Percentiles rank a stretch among this genome's conserved stretches.
phyloP scores from a whole-genome alignment of 2,888 invertebrate genomes.

The Geophilus truncorum region DNA sequence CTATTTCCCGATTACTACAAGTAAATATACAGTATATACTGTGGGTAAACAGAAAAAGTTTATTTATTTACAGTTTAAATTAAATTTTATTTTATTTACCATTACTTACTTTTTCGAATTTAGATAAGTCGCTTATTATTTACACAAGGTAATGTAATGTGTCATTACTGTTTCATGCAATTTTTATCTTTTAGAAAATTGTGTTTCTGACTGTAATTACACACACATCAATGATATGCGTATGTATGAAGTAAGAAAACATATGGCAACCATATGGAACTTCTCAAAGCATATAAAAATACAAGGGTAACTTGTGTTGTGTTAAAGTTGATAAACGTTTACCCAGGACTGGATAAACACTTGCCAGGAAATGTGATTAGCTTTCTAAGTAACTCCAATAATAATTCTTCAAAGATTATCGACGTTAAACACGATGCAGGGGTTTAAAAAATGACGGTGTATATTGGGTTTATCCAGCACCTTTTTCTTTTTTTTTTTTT shows the following conservation, averaged over 20 bases:
- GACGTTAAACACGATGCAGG: background rate
- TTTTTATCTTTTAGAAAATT: background rate
- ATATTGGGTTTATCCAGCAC: too few relatives aligned
- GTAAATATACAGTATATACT: too few relatives aligned
- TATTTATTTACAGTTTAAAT: too few relatives aligned
- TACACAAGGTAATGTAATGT: too few relatives aligned
- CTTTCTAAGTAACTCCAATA: background rate
- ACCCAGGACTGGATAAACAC: background rate
- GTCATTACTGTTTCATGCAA: too few relatives aligned
- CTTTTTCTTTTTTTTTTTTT: too few relatives aligned
- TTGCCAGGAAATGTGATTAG: background rate
- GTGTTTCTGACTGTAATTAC: background rate
- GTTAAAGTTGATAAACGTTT: slow-evolving; percentile 2
- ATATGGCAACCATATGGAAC: background rate
- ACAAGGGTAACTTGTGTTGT: background rate
- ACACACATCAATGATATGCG: background rate
- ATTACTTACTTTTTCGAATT: too few relatives aligned
- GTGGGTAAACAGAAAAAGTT: background rate
- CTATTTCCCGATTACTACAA: background rate
- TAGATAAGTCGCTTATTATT: too few relatives aligned
- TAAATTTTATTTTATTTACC: too few relatives aligned
- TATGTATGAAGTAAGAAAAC: background rate
- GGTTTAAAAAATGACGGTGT: too few relatives aligned
- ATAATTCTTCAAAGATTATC: background rate
- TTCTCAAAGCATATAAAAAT: background rate